These are phyloP conservation scores for Scytalopus superciliaris DNA, from an alignment of 2,113 vertebrate genomes.

Conservation along the genomic window DNA sequence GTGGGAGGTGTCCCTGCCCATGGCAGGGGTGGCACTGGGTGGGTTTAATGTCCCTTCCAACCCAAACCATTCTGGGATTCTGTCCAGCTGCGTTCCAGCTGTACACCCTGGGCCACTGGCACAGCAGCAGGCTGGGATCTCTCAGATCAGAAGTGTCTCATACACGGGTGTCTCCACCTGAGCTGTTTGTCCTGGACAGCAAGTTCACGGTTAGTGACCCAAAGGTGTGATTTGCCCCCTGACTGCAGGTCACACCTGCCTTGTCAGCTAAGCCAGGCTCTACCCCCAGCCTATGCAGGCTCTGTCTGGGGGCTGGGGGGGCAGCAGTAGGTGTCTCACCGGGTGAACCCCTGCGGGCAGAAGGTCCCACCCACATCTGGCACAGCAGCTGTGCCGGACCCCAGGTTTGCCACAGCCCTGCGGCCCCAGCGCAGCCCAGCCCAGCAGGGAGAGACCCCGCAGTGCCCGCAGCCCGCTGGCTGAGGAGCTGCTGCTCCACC, in stretches of 20 bases:
- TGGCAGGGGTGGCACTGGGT: no score
- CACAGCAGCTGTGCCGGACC: no score
- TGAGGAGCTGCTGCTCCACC: no score
- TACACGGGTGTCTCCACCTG: neutral
- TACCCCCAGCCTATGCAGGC: fast-evolving
- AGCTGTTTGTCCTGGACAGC: neutral
- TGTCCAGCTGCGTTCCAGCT: fast-evolving
- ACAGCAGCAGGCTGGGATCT: neutral
- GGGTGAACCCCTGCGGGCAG: fast-evolving
- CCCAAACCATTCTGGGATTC: neutral
- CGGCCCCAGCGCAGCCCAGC: no score
- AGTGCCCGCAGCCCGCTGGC: no score
- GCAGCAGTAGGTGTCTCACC: neutral
- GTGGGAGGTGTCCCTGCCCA: neutral
- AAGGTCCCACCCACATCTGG: neutral
- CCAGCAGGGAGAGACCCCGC: no score
- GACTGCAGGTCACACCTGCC: neutral
- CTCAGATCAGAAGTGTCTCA: fast-evolving
- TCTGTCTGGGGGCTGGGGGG: neutral
- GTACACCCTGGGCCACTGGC: fast-evolving
- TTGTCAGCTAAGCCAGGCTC: neutral
- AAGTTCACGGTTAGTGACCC: neutral
- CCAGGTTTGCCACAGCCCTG: no score
- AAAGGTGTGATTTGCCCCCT: neutral
- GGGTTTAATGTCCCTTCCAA: neutral